Evolutionary conservation across 37 sponge, comb jelly and placozoan genomes (phyloP), one percentile per base, ranked within the genome.

Genomic region (Eunapius fragilis): DNA sequence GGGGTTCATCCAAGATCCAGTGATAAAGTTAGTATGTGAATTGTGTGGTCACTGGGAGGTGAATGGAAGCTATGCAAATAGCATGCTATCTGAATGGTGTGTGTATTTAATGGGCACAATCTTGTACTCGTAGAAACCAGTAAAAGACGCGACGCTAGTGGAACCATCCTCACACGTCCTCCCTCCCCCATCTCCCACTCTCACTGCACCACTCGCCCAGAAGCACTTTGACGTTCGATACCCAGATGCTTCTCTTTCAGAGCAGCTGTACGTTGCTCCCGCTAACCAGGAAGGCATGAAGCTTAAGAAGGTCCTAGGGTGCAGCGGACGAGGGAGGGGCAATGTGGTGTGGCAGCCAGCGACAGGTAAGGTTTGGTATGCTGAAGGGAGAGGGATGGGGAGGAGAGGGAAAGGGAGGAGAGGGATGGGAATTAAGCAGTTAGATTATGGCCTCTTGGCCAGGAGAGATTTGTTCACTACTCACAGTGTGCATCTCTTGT

Each of bases 321-420:
- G 76, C 30, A 90, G 58, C 75, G 88, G 91, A 0, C 12, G 67
- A 9, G 85, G 85, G 23, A 77, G 91, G 27, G 67, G 81, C 58
- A 93, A 93, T n/a, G 81, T 95, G 36, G 75, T 87, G 7, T 95
- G 96, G 96, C 89, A 90, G 58, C 91, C 91, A 0, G 36, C 47
- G 17, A 75, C 88, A 48, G 96, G 96, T 95, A 3, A 35, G 81
- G 35, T 49, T 31, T 10, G 58, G 58, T 58, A 1, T 58, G 58
- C 14, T 4, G 3, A 6, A 41, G 41, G 41, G 41, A 9, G 41
- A 9, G 41, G 3, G 41, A 41, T 58, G 58, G 58, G 14, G 58
- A 19, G 58, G 6, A 17, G 17, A 19, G 22, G 58, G 22, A 4
- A 58, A 2, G 17, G 19, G 58, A 58, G 41, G 3, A 41, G 41